Base-by-base conservation (phyloP, 2,797 vertebrate genomes). In the Dromococcyx pavoninus region DNA sequence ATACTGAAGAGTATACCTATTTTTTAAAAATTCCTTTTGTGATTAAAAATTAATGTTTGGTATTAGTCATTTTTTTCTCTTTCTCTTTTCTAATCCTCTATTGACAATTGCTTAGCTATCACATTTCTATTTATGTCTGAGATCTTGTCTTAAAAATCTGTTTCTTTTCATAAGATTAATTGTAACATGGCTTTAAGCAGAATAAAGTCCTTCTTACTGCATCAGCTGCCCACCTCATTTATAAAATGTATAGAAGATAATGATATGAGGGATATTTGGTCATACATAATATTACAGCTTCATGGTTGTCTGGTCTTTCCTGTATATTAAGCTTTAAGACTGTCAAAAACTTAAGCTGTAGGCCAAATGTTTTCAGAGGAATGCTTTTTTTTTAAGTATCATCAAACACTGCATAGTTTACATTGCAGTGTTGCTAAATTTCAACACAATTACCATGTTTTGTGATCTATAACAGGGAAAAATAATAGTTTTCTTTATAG, bases 401-500 rank as follows among this genome's bases (percentile, higher is more conserved):
- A 57, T 57, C n/a, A 79, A 91, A 82, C 25, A 67, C 17, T 44
- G 28, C 48, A 41, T 7, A 23, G n/a, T 71, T 92, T 89, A 75
- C 44, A 57, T 11, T 60, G 57, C 77, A 85, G 21, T 57, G 24
- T 53, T 82, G 43, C 54, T 86, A 85, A 85, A 82, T 78, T 90
- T 78, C 61, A 80, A 54, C 51, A 82, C 8, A 83, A 82, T 74
- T 82, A 89, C 8, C 25, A 50, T 32, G 21, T 80, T 92, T 85
- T 79, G 51, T 79, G 85, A 86, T 24, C 22, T 70, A 18, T 17
- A 92, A 76, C 10, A 57, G 17, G 41, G 32, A 81, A 93, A 93
- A 87, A 61, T n/a, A 89, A 51, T 27, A 91, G 67, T 82, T 96
- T 89, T 77, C 75, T 87, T 84, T 80, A 85, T 43, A 90, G 51